These are phyloP conservation scores for Pyrgus malvae DNA, from an alignment of 2,888 invertebrate genomes.

Conservation along the genomic window DNA sequence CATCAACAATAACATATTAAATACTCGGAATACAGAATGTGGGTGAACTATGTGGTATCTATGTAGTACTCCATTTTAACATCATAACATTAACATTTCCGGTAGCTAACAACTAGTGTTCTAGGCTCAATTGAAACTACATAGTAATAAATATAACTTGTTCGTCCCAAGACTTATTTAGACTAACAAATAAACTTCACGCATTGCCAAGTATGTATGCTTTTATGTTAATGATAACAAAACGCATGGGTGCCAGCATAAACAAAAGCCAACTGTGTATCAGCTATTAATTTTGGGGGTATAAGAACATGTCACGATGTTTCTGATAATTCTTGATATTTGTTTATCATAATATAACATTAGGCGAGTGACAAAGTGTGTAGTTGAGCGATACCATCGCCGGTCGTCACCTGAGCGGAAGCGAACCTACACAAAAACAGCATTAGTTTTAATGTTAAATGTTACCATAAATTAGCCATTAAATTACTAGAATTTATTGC, in stretches of 20 bases:
- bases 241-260: slow-evolving; percentile 46
- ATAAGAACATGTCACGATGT: slow-evolving; percentile 21
- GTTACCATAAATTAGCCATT: slow-evolving; percentile 34
- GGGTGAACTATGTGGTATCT: too few relatives aligned
- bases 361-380: slow-evolving; percentile 62
- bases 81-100: too few relatives aligned
- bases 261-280: slow-evolving; percentile 50
- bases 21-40: too few relatives aligned
- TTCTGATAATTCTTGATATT: slow-evolving; percentile 23
- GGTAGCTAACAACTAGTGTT: too few relatives aligned
- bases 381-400: slow-evolving; percentile 54
- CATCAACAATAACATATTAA: too few relatives aligned
- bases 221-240: slow-evolving; percentile 54
- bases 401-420: slow-evolving; percentile 76
- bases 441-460: slow-evolving; percentile 60
- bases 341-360: slow-evolving; percentile 38
- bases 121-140: not conserved
- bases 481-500: slow-evolving; percentile 26
- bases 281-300: slow-evolving; percentile 51
- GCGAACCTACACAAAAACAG: slow-evolving; percentile 73
- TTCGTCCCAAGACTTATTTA: slow-evolving; percentile 4
- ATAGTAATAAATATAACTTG: not conserved
- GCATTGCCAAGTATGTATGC: slow-evolving; percentile 40
- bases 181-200: slow-evolving; percentile 30
- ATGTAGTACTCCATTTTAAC: too few relatives aligned